phyloP scores from a whole-genome alignment of 2,797 vertebrate genomes.

The Zalophus californianus region DNA sequence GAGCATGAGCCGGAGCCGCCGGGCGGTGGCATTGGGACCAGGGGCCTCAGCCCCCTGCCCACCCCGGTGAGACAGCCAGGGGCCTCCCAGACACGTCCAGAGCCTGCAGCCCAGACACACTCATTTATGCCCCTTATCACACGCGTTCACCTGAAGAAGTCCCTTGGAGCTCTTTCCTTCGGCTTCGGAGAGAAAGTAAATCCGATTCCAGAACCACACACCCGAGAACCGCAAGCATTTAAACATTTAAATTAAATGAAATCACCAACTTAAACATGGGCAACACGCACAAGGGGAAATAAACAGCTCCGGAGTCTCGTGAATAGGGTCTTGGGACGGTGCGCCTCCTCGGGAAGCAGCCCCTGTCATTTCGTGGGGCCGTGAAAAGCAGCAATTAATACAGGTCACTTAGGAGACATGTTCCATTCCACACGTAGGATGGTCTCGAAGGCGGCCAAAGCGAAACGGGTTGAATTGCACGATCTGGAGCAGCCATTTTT shows the following conservation, averaged over 20 bases:
- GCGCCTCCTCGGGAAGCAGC: not conserved
- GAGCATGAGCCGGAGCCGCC: not conserved
- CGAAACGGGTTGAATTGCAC: not conserved
- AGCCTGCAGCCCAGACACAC: not conserved
- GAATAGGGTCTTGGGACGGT: accelerated
- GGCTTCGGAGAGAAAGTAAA: not conserved
- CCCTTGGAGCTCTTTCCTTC: not conserved
- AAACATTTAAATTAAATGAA: no score
- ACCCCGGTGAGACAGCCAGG: accelerated
- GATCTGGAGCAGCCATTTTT: not conserved
- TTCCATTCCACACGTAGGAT: not conserved
- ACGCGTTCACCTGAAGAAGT: accelerated
- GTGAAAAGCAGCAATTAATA: accelerated
- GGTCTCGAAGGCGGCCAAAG: not conserved
- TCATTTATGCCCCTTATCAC: not conserved
- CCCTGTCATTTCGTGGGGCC: accelerated
- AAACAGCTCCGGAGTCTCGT: accelerated
- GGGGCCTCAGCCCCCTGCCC: accelerated
- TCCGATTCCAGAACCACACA: not conserved
- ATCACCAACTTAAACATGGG: no score
- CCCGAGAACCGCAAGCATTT: not conserved
- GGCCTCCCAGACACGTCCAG: not conserved
- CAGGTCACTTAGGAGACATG: accelerated
- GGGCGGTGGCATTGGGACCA: accelerated
- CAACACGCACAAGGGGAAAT: no score